A percentile compares a stretch with the other conserved stretches of the same genome.
These are phyloP conservation scores for Okamejei kenojei DNA, from an alignment of 2,797 vertebrate genomes.

Conservation along the genomic window DNA sequence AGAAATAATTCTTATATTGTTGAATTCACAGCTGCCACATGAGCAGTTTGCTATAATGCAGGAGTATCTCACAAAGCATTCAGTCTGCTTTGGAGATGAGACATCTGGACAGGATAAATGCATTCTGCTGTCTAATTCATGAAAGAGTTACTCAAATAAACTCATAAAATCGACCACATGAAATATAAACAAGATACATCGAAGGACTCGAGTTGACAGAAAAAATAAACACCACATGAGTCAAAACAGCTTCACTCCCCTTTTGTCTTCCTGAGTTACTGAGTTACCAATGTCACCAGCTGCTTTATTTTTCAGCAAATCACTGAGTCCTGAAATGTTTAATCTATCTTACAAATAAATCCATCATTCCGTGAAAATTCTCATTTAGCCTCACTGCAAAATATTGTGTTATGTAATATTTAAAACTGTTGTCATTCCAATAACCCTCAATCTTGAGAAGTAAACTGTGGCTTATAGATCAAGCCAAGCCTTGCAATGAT, in stretches of 20 bases:
- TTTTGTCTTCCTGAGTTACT: conserved; percentile 12
- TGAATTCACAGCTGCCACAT: not conserved
- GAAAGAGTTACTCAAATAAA: conserved; percentile 27
- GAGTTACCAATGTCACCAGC: not conserved
- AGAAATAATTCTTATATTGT: not conserved
- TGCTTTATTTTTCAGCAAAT: conserved; percentile 8
- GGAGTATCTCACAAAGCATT: not conserved
- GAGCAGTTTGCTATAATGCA: not conserved
- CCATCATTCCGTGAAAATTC: not conserved
- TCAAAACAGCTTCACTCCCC: not conserved
- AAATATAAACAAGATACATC: conserved; percentile 35
- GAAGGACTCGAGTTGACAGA: not conserved
- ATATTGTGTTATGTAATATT: conserved; percentile 14
- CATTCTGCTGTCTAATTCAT: not conserved
- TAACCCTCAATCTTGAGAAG: not conserved
- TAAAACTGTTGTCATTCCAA: not conserved
- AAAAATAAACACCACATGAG: conserved; percentile 13
- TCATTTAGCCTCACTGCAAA: not conserved
- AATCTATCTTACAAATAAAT: not conserved
- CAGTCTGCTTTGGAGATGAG: not conserved
- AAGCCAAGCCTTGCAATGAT: not conserved
- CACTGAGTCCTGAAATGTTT: not conserved
- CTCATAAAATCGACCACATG: not conserved
- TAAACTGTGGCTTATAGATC: not conserved
- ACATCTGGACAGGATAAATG: not conserved